Evolutionary conservation across 2,113 vertebrate genomes (phyloP).

Genomic region (human (Homo sapiens)): GRCh38 chr17:14452001-14452500

Average conservation of each 20-base stretch:
- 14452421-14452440: neutral
- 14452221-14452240: neutral
- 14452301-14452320: neutral
- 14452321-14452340: neutral
- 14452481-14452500: neutral
- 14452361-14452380: neutral
- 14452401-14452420: neutral
- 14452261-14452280: neutral
- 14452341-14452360: neutral
- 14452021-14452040: neutral
- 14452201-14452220: neutral
- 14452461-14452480: no score
- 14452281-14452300: neutral
- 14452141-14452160: neutral
- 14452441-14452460: neutral
- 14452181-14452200: slow-evolving; percentile 59
- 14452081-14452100: neutral
- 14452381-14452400: neutral
- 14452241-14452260: neutral
- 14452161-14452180: slow-evolving; percentile 54
- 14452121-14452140: slow-evolving; percentile 48
- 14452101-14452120: neutral
- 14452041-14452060: neutral
- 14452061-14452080: fast-evolving
- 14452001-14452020: slow-evolving; percentile 9